Percentiles rank a stretch among this genome's conserved stretches.
These are phyloP conservation scores for Cepphus grylle DNA, from an alignment of 2,113 vertebrate species.

Conservation along the genomic window DNA sequence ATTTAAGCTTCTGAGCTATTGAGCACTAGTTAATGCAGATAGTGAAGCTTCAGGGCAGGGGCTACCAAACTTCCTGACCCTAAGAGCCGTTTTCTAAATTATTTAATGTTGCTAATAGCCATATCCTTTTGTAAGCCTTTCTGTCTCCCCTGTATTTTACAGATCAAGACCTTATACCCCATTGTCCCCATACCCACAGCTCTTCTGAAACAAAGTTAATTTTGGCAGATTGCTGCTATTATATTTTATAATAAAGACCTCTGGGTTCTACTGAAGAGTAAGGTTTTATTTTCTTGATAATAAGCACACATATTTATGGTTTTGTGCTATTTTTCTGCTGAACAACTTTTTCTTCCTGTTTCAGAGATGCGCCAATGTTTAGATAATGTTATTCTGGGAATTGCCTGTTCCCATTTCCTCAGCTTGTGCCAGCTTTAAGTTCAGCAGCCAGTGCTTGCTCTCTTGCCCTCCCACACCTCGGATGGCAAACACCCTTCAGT, in stretches of 20 bases:
- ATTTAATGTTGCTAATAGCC: neutral
- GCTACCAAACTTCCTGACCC: neutral
- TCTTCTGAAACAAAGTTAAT: neutral
- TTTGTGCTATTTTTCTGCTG: neutral
- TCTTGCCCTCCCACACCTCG: neutral
- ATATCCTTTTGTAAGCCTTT: neutral
- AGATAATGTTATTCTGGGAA: neutral
- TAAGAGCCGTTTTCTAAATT: neutral
- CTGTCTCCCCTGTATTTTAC: neutral
- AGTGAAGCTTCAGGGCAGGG: neutral
- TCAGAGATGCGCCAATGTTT: neutral
- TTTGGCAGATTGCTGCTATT: neutral
- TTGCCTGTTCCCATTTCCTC: neutral
- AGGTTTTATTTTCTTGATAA: neutral
- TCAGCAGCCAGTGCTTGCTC: neutral
- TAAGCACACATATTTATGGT: neutral
- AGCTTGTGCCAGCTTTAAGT: neutral
- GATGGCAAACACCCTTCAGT: neutral
- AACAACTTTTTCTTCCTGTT: neutral
- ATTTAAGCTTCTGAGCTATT: neutral
- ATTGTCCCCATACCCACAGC: rapidly evolving
- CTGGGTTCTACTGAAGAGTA: neutral
- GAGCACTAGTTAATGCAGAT: neutral
- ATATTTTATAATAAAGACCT: neutral
- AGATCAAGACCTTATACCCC: neutral